Base-by-base conservation (phyloP, 2,888 invertebrate genomes). In the Chironomus tentans region DNA sequence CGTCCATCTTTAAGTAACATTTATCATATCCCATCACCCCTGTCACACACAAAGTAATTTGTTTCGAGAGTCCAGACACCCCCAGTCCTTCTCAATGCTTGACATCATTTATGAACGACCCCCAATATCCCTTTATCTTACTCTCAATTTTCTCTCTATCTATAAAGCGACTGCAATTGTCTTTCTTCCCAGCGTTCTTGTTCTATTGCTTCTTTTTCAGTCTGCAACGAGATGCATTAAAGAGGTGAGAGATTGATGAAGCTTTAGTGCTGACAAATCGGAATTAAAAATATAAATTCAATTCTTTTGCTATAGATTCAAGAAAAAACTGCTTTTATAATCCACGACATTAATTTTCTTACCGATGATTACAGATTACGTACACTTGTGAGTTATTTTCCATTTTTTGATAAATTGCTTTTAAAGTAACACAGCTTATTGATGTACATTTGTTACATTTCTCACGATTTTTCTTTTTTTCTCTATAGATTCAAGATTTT, bases 141-240 rank as follows among this genome's bases (percentile, higher is more conserved):
- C 56, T 70, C 18, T 24, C 10, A 28, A 6, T 46, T 38, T 38
- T 38, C 10, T 38, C 4, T 38, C 38, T 38, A 10, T 38, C 1
- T 38, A 18, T 62, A n/a, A 50, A 73, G 74, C 68, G 1, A 28
- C 47, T 18, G 7, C 18, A n/a, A 22, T 74, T 22, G n/a, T 15
- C 13, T 74, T 24, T 24, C 5, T 68, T 6, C 74, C 74, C 47
- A 24, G 47, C 5, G 22, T 74, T 21, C 10, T 65, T 24, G 12
- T 28, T 10, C 12, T 74, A 4, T 15, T 47, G 2, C 7, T 68
- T 12, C n/a, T 74, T 13, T 10, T 74, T 15, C 21, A 47, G 6
- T 68, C 74, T 13, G 47, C 74, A 3, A 74, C 65, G 7, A 21
- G 22, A 22, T 74, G 74, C 48, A 68, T 74, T 13, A 74, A 74